Evolutionary conservation across 2,113 vertebrate genomes (phyloP).

Genomic region (Steatornis caripensis): DNA sequence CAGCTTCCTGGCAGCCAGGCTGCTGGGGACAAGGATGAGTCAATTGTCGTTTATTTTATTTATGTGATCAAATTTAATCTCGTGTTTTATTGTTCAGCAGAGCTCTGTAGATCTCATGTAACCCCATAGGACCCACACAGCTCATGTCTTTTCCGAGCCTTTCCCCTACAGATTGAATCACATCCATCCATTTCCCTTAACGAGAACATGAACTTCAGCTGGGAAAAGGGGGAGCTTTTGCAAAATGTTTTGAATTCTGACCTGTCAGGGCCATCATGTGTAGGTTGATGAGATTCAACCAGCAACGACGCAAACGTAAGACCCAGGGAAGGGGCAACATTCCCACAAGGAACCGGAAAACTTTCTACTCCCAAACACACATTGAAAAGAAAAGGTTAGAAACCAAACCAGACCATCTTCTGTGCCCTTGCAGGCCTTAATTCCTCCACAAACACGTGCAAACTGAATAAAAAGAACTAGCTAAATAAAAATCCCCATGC

Average conservation of each 20-base stretch:
- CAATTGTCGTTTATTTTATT: background rate
- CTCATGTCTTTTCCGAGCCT: background rate
- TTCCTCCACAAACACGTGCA: background rate
- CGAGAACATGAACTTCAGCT: background rate
- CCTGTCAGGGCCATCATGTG: background rate
- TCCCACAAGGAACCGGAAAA: background rate
- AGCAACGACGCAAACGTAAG: background rate
- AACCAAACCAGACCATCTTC: background rate
- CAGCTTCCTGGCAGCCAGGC: background rate
- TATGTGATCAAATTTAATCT: background rate
- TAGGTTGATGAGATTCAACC: background rate
- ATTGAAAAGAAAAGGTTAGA: background rate
- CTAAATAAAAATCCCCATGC: slow-evolving; percentile 6
- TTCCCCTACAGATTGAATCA: background rate
- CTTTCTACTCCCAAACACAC: background rate
- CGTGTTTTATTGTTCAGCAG: background rate
- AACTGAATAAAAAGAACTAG: slow-evolving; percentile 19
- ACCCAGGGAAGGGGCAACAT: background rate
- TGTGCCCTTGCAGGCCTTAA: background rate
- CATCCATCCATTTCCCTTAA: background rate
- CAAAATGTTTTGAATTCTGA: background rate
- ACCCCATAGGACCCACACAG: background rate
- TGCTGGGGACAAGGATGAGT: background rate
- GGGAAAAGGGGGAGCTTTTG: background rate
- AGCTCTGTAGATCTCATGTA: background rate